A percentile compares a stretch with the other conserved stretches of the same genome.
Conservation (phyloP, 2,113 vertebrate species). For the Herpetotheres cachinnans region DNA sequence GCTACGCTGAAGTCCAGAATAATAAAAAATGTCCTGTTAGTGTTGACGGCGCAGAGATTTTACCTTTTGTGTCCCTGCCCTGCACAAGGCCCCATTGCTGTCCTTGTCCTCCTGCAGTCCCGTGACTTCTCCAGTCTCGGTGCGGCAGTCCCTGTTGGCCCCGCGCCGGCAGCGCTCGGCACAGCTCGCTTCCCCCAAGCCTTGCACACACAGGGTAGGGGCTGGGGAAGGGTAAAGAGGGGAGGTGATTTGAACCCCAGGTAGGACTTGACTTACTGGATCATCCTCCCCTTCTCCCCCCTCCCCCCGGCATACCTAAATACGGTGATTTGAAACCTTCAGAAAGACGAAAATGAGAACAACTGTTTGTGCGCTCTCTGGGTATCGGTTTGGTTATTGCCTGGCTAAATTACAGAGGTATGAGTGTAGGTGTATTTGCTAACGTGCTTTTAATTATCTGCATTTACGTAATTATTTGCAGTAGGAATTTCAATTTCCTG, state of each 20-base stretch:
- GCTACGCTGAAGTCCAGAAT: not conserved
- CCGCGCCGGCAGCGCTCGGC: accelerated
- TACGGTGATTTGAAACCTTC: not conserved
- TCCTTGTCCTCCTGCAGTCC: not conserved
- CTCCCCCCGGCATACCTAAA: not conserved
- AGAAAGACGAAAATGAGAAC: not conserved
- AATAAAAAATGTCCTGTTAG: not conserved
- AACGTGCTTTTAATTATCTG: not conserved
- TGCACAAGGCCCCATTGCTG: accelerated
- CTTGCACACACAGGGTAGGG: not conserved
- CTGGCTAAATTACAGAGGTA: not conserved
- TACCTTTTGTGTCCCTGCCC: not conserved
- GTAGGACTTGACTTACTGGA: not conserved
- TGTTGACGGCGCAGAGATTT: not conserved
- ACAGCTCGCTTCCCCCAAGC: not conserved
- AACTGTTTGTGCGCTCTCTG: not conserved
- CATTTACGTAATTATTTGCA: not conserved
- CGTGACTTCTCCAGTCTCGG: accelerated
- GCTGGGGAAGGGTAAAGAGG: not conserved
- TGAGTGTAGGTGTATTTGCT: not conserved
- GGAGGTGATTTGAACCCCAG: not conserved
- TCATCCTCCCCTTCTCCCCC: not conserved
- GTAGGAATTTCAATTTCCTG: not conserved
- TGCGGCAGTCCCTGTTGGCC: not conserved
- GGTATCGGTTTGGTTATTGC: not conserved